phyloP scores from a whole-genome alignment of 2,888 invertebrate genomes.

The Oscheius myriophilus region DNA sequence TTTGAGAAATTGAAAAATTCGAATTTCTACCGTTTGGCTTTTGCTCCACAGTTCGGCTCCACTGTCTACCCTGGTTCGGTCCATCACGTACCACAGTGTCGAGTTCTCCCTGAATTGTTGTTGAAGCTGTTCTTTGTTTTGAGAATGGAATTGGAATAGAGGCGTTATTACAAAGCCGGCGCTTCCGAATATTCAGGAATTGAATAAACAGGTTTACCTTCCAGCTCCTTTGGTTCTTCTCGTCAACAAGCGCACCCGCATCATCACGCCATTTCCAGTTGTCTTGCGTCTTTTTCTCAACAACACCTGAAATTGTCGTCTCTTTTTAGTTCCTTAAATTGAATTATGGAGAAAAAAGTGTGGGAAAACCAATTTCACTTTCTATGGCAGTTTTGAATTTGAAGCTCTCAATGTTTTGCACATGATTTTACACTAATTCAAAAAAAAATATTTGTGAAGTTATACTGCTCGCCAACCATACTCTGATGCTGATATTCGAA shows the following conservation, averaged over 20 bases:
- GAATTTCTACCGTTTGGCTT: slow-evolving; percentile 37
- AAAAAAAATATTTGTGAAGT: too few relatives aligned
- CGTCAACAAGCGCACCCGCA: slow-evolving; percentile 43
- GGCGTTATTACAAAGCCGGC: neutral
- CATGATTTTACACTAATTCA: too few relatives aligned
- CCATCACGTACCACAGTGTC: slow-evolving; percentile 51
- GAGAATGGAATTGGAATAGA: too few relatives aligned
- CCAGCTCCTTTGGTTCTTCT: slow-evolving; percentile 47
- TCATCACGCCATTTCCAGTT: slow-evolving; percentile 57
- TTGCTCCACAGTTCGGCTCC: slow-evolving; percentile 51
- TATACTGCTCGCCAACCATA: too few relatives aligned
- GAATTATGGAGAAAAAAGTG: too few relatives aligned
- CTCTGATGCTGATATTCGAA: too few relatives aligned
- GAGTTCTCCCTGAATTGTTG: slow-evolving; percentile 46
- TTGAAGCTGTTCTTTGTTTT: too few relatives aligned
- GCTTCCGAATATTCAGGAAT: neutral
- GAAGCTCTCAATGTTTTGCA: too few relatives aligned
- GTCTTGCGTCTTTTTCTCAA: slow-evolving; percentile 51
- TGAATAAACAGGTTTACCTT: slow-evolving; percentile 34
- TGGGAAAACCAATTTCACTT: too few relatives aligned
- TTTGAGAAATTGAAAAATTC: neutral
- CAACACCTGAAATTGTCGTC: slow-evolving; percentile 43
- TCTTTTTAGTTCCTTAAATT: too few relatives aligned
- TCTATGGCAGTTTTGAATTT: too few relatives aligned
- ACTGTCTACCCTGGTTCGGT: slow-evolving; percentile 51